Evolutionary conservation across 2,888 invertebrate species (phyloP).

Genomic region (Pyrocoelia pectoralis): DNA sequence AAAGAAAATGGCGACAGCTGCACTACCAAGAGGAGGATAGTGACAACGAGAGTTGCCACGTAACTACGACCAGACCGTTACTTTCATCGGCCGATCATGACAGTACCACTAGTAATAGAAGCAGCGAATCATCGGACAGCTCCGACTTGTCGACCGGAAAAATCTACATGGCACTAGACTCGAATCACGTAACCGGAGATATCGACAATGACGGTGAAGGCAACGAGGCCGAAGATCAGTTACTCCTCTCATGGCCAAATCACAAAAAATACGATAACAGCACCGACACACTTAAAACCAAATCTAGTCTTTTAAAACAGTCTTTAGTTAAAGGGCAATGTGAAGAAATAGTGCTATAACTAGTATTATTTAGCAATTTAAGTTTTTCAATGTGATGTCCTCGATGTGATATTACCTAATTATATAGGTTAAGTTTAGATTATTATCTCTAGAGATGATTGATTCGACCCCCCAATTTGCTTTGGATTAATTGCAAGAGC

Average conservation of each 20-base stretch:
- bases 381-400: conserved; percentile 44
- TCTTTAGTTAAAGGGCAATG: conserved; percentile 48
- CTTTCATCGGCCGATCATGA: conserved; percentile 42
- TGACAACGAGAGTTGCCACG: conserved; percentile 46
- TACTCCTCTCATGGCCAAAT: conserved; percentile 66
- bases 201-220: conserved; percentile 40
- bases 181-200: conserved; percentile 37
- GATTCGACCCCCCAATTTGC: background rate
- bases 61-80: conserved; percentile 49
- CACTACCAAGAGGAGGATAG: conserved; percentile 50
- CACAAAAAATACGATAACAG: conserved; percentile 49
- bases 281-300: conserved; percentile 26
- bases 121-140: conserved; percentile 61
- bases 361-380: conserved; percentile 32
- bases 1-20: conserved; percentile 57
- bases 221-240: conserved; percentile 57
- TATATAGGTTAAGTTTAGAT: conserved; percentile 12
- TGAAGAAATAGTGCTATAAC: conserved; percentile 53
- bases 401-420: conserved; percentile 49
- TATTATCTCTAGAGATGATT: background rate
- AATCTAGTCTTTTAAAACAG: conserved; percentile 45
- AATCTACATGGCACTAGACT: conserved; percentile 58
- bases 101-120: conserved; percentile 46
- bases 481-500: conserved; percentile 6
- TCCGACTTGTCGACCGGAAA: conserved; percentile 56